Base-by-base conservation (phyloP, 2,888 invertebrate genomes). In the Lycocerus yunnanus region DNA sequence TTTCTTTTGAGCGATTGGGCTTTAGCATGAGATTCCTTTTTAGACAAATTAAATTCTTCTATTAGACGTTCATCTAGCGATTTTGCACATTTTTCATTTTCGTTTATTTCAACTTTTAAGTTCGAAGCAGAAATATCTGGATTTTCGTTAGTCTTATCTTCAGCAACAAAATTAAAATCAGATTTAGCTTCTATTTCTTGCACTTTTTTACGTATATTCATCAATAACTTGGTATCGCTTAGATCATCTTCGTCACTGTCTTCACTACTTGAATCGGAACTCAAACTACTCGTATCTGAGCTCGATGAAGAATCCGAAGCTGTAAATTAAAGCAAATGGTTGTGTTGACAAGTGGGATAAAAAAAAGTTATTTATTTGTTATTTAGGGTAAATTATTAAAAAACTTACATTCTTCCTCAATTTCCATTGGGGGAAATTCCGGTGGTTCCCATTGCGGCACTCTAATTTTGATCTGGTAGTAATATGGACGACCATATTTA, bases 381-480 rank as follows among this genome's bases (percentile, higher is more conserved):
- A n/a, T n/a, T n/a, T n/a, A n/a, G n/a, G n/a, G n/a, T n/a, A n/a
- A n/a, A n/a, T n/a, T n/a, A n/a, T n/a, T 43, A 21, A 15, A 24
- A 9, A 58, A 60, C 67, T 69, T 74, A 77, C 77, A 72, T 18
- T 77, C 77, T 27, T 77, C 77, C 10, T 77, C 74, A 20, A 60
- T 5, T 60, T 74, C 77, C 3, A 78, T 80, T 0, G 76, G 73
- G 5, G 78, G 78, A 73, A 86, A 84, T 74, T 86, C 84, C 61
- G 93, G 94, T 24, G 94, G 94, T 79, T 91, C 88, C 96, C 96
- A 96, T 84, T 95, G 95, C 16, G 95, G 91, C 80, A 92, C 89
- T 8, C 95, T 88, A 67, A 93, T 89, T 85, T 93, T 93, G 1
- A 93, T 89, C 86, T 98, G 97, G 88, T 97, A 99, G 88, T 97